phyloP scores from a whole-genome alignment of 2,113 vertebrate species.

The Shinisaurus crocodilurus region DNA sequence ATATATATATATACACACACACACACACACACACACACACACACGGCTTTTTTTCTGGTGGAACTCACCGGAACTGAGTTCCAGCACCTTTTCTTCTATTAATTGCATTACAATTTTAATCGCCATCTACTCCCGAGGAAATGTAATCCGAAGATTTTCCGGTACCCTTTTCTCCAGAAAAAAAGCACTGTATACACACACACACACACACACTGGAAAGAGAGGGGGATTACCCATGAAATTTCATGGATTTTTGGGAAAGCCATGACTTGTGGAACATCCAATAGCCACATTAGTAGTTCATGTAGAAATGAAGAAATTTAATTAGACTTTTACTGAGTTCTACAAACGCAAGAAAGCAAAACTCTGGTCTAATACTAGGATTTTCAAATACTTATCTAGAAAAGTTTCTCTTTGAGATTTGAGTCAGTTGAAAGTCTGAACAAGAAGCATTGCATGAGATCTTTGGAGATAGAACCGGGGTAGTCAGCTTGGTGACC shows the following conservation, averaged over 20 bases:
- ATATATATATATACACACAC: background rate
- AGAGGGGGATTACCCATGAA: slow-evolving; percentile 21
- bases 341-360: background rate
- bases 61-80: no score
- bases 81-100: no score
- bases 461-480: background rate
- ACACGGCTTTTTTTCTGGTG: no score
- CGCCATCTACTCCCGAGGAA: no score
- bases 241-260: background rate
- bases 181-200: no score
- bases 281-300: background rate
- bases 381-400: background rate
- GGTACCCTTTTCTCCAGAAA: no score
- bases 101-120: no score
- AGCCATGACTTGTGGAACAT: background rate
- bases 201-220: slow-evolving; percentile 26
- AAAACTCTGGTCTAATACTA: background rate
- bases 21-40: background rate
- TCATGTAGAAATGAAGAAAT: background rate
- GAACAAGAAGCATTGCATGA: slow-evolving; percentile 24
- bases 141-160: no score
- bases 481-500: no score
- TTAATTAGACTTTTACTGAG: background rate
- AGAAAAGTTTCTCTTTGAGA: slow-evolving; percentile 11
- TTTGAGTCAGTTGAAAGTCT: background rate